Evolutionary conservation across 2,797 vertebrate genomes (phyloP).

Genomic region (Lycodopsis pacificus): DNA sequence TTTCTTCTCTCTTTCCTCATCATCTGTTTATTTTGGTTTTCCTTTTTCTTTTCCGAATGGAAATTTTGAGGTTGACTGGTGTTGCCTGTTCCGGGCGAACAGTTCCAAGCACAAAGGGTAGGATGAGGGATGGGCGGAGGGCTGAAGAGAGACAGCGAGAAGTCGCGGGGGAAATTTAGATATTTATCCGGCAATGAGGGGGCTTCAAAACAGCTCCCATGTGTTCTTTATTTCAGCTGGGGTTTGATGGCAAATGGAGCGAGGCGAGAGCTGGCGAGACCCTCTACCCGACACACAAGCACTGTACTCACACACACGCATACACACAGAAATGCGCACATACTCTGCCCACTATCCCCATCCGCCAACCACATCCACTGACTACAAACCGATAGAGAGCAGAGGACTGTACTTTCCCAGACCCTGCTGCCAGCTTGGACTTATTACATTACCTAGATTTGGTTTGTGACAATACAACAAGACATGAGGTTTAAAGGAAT

Average conservation of each 20-base stretch:
- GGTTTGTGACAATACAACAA: slow-evolving; percentile 67
- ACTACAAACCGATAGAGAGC: slow-evolving; percentile 60
- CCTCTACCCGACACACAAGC: slow-evolving; percentile 48
- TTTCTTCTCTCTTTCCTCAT: slow-evolving; percentile 72
- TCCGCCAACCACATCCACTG: slow-evolving; percentile 69
- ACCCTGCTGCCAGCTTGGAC: slow-evolving; percentile 60
- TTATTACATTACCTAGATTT: slow-evolving; percentile 65
- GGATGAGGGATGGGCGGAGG: slow-evolving; percentile 57
- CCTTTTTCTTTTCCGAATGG: slow-evolving; percentile 82
- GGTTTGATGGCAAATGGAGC: slow-evolving; percentile 84
- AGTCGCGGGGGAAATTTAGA: slow-evolving; percentile 63
- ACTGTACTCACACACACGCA: slow-evolving; percentile 32
- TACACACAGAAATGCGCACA: slow-evolving; percentile 50
- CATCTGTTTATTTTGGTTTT: slow-evolving; percentile 82
- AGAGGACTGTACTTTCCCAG: slow-evolving; percentile 70
- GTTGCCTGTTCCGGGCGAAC: slow-evolving; percentile 80
- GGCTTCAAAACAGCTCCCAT: slow-evolving; percentile 76
- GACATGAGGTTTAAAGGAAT: slow-evolving; percentile 58
- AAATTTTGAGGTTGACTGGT: slow-evolving; percentile 84
- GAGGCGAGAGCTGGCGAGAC: slow-evolving; percentile 71
- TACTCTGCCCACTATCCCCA: slow-evolving; percentile 47
- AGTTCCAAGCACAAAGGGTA: slow-evolving; percentile 72
- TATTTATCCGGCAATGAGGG: slow-evolving; percentile 64
- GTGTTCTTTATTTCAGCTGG: slow-evolving; percentile 82
- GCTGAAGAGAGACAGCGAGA: slow-evolving; percentile 63